These are phyloP conservation scores for human DNA, from an alignment of 2,113 vertebrate genomes.

Conservation along the genomic window GRCh38 chr18:41851001-41851500, in stretches of 20 bases:
- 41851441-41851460: neutral
- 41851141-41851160: constrained; percentile 49
- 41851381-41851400: neutral
- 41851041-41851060: constrained; percentile 43
- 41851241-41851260: neutral
- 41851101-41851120: neutral
- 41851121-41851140: constrained; percentile 23
- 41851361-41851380: neutral
- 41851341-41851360: neutral
- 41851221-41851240: neutral
- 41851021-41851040: neutral
- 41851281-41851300: constrained; percentile 26
- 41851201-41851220: neutral
- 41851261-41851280: constrained; percentile 45
- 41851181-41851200: constrained; percentile 54
- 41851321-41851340: neutral
- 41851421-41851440: neutral
- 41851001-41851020: constrained; percentile 23
- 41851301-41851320: neutral
- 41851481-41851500: neutral
- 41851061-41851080: constrained; percentile 23
- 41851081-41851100: neutral
- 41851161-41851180: constrained; percentile 51
- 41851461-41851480: neutral
- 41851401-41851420: no score